Evolutionary conservation across 1,140 invertebrate genomes (phyloP).

Genomic region (Hylyphantes graminicola): DNA sequence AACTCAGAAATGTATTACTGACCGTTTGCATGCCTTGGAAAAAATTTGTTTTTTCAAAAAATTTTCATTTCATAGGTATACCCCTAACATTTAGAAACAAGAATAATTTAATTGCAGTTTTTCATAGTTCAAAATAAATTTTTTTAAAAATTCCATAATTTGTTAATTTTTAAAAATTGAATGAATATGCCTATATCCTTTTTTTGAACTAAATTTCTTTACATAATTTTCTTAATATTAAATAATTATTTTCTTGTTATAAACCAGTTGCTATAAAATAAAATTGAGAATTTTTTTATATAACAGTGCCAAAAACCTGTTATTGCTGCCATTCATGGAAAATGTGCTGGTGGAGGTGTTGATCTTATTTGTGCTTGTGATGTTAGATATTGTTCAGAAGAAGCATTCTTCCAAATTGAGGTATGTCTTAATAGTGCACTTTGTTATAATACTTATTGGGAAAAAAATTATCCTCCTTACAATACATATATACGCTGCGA

Average conservation of each 20-base stretch:
- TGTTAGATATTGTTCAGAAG: slow-evolving; percentile 89
- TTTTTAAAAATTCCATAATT: no score
- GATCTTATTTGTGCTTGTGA: slow-evolving; percentile 89
- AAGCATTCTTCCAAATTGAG: slow-evolving; percentile 93
- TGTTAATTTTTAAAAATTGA: not conserved
- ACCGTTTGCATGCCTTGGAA: no score
- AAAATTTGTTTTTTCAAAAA: no score
- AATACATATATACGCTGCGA: no score
- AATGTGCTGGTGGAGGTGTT: slow-evolving; percentile 91
- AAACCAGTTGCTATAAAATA: not conserved
- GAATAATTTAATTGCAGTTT: no score
- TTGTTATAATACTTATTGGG: no score
- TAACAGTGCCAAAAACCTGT: slow-evolving; percentile 84
- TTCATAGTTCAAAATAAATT: no score
- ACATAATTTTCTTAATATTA: not conserved
- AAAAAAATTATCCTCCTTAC: no score
- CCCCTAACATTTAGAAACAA: no score
- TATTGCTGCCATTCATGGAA: slow-evolving; percentile 85
- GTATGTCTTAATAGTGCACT: not conserved
- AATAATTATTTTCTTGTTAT: not conserved
- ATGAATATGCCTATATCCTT: not conserved
- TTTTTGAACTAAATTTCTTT: not conserved
- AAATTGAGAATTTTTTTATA: no score
- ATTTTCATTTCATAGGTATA: no score
- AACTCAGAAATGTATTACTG: no score